A percentile compares a stretch with the other conserved stretches of the same genome.
phyloP scores from a whole-genome alignment of 2,113 vertebrate genomes.

The Saimiri boliviensis region DNA sequence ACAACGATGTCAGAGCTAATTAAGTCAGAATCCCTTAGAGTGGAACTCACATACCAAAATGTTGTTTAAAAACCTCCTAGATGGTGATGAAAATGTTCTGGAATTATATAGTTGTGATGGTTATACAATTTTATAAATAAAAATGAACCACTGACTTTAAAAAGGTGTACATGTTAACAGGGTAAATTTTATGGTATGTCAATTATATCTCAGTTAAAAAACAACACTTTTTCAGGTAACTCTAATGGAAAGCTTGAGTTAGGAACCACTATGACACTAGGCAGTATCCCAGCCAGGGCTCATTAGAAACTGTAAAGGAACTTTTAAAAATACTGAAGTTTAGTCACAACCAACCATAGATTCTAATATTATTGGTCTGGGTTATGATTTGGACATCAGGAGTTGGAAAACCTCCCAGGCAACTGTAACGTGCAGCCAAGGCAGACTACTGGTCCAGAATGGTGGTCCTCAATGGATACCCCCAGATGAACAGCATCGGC shows the following conservation, averaged over 20 bases:
- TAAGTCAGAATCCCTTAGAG: not conserved
- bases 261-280: not conserved
- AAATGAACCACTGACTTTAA: not conserved
- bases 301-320: not conserved
- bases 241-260: not conserved
- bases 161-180: not conserved
- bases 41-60: not conserved
- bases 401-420: not conserved
- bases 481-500: not conserved
- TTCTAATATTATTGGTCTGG: not conserved
- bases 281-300: not conserved
- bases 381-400: not conserved
- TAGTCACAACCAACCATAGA: not conserved
- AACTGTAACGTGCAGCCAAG: not conserved
- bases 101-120: not conserved
- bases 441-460: not conserved
- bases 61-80: not conserved
- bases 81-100: not conserved
- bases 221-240: not conserved
- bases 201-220: not conserved
- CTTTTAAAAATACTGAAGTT: not conserved
- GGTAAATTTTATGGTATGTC: not conserved
- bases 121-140: not conserved
- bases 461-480: not conserved
- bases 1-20: not conserved